Percentiles rank a stretch among this genome's conserved stretches.
Evolutionary conservation across 2,888 invertebrate species (phyloP).

Genomic region (Catocala nupta): DNA sequence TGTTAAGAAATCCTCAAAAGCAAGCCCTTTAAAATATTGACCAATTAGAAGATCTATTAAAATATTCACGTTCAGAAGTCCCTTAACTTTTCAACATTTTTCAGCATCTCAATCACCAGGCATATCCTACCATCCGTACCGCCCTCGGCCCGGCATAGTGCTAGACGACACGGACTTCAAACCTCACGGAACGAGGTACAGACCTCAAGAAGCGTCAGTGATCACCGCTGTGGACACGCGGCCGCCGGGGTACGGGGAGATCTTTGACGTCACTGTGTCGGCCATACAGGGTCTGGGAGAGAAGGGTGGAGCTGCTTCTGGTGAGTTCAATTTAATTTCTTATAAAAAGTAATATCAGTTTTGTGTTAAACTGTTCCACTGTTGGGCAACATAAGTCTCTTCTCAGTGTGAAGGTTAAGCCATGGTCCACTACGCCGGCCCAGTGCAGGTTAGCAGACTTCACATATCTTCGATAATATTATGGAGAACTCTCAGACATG

Average conservation of each 20-base stretch:
- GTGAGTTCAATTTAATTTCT: slow-evolving; percentile 50
- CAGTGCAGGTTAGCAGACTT: no score
- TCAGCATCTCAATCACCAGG: slow-evolving; percentile 76
- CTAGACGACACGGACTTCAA: slow-evolving; percentile 94
- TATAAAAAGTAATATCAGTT: no score
- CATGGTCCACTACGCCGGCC: no score
- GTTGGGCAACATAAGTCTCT: no score
- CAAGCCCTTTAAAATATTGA: no score
- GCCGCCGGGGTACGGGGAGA: slow-evolving; percentile 89
- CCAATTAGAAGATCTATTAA: no score
- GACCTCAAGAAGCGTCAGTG: slow-evolving; percentile 70
- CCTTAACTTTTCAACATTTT: slow-evolving; percentile 20
- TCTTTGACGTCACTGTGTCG: slow-evolving; percentile 95
- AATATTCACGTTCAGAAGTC: no score
- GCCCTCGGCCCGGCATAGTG: slow-evolving; percentile 94
- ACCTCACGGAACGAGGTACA: slow-evolving; percentile 86
- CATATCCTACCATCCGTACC: slow-evolving; percentile 89
- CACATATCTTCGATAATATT: no score
- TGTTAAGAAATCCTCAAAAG: no score
- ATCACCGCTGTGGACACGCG: slow-evolving; percentile 81
- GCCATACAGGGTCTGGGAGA: slow-evolving; percentile 95
- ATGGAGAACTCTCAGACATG: no score
- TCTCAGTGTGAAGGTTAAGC: no score
- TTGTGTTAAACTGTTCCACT: no score
- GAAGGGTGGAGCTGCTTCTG: slow-evolving; percentile 79